Evolutionary conservation across 2,888 invertebrate species (phyloP).

Genomic region (Agrochola lychnidis): DNA sequence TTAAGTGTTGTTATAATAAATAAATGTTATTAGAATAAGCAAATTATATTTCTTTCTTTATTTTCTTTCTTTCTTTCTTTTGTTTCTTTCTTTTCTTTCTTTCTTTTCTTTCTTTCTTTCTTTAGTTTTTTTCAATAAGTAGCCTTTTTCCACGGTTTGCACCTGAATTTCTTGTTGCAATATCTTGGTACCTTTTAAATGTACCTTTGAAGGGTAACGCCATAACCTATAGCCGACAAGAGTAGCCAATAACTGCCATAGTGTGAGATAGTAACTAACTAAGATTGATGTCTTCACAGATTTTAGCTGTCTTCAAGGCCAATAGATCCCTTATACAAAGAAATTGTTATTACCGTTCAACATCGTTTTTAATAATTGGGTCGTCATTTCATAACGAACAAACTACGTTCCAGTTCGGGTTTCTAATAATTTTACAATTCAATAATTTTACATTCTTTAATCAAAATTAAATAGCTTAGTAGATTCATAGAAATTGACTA

Average conservation of each 20-base stretch:
- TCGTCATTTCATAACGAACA: constrained; percentile 16
- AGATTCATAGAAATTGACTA: background rate
- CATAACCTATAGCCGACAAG: background rate
- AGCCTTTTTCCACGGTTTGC: background rate
- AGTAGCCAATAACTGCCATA: background rate
- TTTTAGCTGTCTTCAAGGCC: background rate
- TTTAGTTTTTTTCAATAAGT: background rate
- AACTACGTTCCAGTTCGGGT: background rate
- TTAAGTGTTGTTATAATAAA: too few relatives aligned
- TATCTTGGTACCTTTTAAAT: background rate
- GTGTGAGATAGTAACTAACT: background rate
- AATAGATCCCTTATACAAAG: background rate
- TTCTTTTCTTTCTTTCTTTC: too few relatives aligned
- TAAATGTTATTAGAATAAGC: too few relatives aligned
- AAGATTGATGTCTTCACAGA: constrained; percentile 7
- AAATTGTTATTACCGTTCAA: constrained; percentile 1
- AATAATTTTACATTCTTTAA: background rate
- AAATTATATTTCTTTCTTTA: too few relatives aligned
- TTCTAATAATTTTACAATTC: constrained; percentile 7
- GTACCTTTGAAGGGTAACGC: background rate
- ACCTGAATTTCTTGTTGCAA: too few relatives aligned
- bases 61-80: too few relatives aligned
- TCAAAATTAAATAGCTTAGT: constrained; percentile 4
- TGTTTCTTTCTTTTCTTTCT: background rate
- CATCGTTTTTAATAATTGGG: constrained; percentile 3